phyloP scores from a whole-genome alignment of 2,113 vertebrate genomes.

The Blennius ocellaris region DNA sequence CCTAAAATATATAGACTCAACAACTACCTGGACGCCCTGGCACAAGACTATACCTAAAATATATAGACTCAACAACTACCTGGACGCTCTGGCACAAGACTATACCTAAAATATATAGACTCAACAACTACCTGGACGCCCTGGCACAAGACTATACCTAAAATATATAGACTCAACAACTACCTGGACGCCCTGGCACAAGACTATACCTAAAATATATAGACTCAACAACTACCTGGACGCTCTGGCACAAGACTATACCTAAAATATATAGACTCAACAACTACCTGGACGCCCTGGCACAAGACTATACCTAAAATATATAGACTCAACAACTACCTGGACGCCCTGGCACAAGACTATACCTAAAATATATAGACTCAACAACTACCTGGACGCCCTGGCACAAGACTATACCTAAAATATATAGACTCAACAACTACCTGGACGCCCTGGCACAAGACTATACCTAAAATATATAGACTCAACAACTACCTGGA shows the following conservation, averaged over 20 bases:
- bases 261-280: too few relatives aligned
- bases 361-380: too few relatives aligned
- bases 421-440: too few relatives aligned
- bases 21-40: too few relatives aligned
- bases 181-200: too few relatives aligned
- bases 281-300: slow-evolving; percentile 92
- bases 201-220: slow-evolving; percentile 75
- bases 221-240: slow-evolving; percentile 82
- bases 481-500: slow-evolving; percentile 95
- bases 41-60: slow-evolving; percentile 79
- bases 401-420: slow-evolving; percentile 91
- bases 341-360: slow-evolving; percentile 91
- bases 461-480: too few relatives aligned
- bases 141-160: too few relatives aligned
- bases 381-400: slow-evolving; percentile 92
- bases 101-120: slow-evolving; percentile 70
- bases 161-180: slow-evolving; percentile 15
- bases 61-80: slow-evolving; percentile 12
- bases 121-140: too few relatives aligned
- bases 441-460: slow-evolving; percentile 93
- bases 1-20: slow-evolving; percentile 46
- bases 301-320: too few relatives aligned
- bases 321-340: too few relatives aligned
- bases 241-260: slow-evolving; percentile 90
- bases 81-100: too few relatives aligned